Percentiles rank a stretch among this genome's conserved stretches.
phyloP scores from a whole-genome alignment of 2,888 invertebrate genomes.

The Drosophila diplacantha region DNA sequence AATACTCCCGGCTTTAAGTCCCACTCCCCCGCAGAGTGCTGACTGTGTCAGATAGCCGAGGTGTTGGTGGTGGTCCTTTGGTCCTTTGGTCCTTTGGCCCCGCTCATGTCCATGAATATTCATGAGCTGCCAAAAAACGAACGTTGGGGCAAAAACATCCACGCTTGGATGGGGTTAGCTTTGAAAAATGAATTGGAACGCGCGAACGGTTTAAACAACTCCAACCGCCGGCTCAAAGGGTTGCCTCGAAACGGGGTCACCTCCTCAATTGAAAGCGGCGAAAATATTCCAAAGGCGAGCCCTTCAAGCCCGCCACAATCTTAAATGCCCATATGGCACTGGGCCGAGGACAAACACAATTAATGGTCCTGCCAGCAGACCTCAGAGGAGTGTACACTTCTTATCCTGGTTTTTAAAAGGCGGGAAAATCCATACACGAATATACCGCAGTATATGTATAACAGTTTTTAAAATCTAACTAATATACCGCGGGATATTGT shows the following conservation, averaged over 20 bases:
- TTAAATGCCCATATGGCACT: conserved; percentile 21
- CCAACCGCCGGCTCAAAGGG: conserved; percentile 8
- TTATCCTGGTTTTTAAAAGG: no score
- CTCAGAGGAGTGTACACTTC: not conserved
- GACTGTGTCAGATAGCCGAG: conserved; percentile 53
- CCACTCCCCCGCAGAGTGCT: conserved; percentile 41
- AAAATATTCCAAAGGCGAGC: conserved; percentile 1
- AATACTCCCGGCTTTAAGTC: conserved; percentile 22
- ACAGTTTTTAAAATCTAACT: no score
- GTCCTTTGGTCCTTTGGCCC: conserved; percentile 58
- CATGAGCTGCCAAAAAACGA: conserved; percentile 72
- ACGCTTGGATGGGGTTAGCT: conserved; percentile 12
- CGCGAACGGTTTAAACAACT: conserved; percentile 49
- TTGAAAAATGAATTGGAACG: conserved; percentile 66
- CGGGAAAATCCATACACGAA: not conserved
- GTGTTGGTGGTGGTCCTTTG: conserved; percentile 40
- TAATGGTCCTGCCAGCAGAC: conserved; percentile 1
- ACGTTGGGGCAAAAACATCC: conserved; percentile 46
- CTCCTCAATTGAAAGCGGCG: conserved; percentile 12
- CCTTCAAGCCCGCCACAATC: conserved; percentile 6
- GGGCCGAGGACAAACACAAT: conserved; percentile 13
- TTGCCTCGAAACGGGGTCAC: conserved; percentile 12
- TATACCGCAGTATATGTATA: no score
- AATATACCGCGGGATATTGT: no score
- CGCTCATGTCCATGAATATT: conserved; percentile 77